A percentile compares a stretch with the other conserved stretches of the same genome.
Conservation (phyloP, 2,888 invertebrate species). For the Resseliella maxima region DNA sequence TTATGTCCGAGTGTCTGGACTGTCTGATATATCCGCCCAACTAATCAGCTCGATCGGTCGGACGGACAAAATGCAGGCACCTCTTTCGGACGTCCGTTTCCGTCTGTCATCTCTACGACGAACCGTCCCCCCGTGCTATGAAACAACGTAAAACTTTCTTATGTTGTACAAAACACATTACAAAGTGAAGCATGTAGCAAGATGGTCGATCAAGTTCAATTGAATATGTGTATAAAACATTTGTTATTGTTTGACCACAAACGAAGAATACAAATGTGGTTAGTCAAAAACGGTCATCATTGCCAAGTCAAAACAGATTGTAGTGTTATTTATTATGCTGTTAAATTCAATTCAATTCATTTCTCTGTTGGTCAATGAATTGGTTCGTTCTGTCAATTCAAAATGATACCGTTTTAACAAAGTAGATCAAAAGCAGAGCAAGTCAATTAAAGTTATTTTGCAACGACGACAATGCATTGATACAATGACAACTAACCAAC, state of each 20-base stretch:
- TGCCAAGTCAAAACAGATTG: not conserved
- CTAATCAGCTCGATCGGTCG: no score
- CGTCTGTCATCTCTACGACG: no score
- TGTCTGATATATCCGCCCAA: no score
- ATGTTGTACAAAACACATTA: no score
- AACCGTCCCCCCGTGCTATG: no score
- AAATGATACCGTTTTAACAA: not conserved
- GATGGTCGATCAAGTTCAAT: not conserved
- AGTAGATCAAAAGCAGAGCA: constrained; percentile 22
- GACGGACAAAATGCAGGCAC: no score
- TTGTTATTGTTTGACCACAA: constrained; percentile 48
- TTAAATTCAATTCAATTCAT: constrained; percentile 27
- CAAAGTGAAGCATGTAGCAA: no score
- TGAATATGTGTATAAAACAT: not conserved
- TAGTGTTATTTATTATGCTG: constrained; percentile 48
- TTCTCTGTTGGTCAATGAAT: not conserved
- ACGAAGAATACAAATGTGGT: constrained; percentile 7
- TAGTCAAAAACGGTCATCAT: constrained; percentile 11
- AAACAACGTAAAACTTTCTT: no score
- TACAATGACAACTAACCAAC: not conserved
- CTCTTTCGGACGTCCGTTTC: no score
- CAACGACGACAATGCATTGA: not conserved
- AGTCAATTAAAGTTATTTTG: constrained; percentile 47
- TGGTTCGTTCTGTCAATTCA: constrained; percentile 3
- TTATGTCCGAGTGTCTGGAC: no score